Base-by-base conservation (phyloP, 35 echinoderm and acorn worm genomes). In the Anneissia japonica region DNA sequence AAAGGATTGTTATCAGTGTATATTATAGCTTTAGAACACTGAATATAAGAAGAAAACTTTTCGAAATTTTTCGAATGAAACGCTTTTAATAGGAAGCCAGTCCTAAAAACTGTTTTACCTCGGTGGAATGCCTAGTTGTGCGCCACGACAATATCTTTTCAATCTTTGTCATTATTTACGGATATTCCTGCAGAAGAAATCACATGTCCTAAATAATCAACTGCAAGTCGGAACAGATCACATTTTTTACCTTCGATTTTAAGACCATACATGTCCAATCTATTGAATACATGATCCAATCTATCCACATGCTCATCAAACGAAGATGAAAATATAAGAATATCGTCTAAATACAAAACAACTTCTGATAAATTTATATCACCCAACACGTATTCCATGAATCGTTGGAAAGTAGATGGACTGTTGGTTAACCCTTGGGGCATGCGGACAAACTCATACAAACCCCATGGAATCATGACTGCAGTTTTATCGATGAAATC, bases 1-100 rank as follows among this genome's bases (percentile, higher is more conserved):
- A 89, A 34, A n/a, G 87, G 87, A 33, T 89, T 89, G 38, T 89
- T 73, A 36, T 89, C 86, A 0, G 79, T 89, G 1, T 39, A 81
- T 23, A 89, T 36, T 7, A 39, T 43, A 37, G 37, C 30, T 56
- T 81, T 80, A 23, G 34, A 26, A n/a, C 87, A 81, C 32, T 75
- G 80, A 12, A 90, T 26, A 33, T 90, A 84, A 37, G 72, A 46
- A 0, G 81, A 14, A 46, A 90, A 90, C 35, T 90, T 84, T 23
- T 90, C 81, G 0, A 34, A 75, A 7, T 4, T 9, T 33, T 33
- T 75, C 32, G 73, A 28, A 75, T 33, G 26, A 75, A 75, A 28
- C 73, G 73, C 32, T 23, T 75, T 5, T 75, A 75, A 75, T 75
- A 75, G 26, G 73, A 75, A 28, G 73, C 73, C 4, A 75, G 32